Evolutionary conservation across 2,797 vertebrate genomes (phyloP).

Genomic region (Sardinella longiceps): DNA sequence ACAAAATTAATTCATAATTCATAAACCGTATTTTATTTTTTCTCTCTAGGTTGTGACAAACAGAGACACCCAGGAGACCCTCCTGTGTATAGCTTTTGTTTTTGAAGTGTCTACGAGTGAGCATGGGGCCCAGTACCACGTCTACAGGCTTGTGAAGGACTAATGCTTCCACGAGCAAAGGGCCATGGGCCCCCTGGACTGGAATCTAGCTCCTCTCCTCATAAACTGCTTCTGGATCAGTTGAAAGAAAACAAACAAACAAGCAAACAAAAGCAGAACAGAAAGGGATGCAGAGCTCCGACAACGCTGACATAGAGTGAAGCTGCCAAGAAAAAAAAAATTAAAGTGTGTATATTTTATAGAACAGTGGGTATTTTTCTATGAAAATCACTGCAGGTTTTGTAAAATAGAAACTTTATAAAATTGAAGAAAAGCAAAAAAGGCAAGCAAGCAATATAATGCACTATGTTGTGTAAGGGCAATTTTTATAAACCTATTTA

Average conservation of each 20-base stretch:
- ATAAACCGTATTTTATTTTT: background rate
- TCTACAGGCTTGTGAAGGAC: conserved; percentile 94
- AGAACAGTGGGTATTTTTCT: conserved; percentile 52
- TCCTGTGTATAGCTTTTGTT: conserved; percentile 94
- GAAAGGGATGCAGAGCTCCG: conserved; percentile 70
- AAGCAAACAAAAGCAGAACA: conserved; percentile 54
- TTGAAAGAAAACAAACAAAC: conserved; percentile 14
- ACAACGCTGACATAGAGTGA: conserved; percentile 70
- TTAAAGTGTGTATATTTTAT: conserved; percentile 50
- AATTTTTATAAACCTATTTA: conserved; percentile 47
- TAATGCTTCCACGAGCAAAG: conserved; percentile 64
- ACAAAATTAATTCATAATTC: background rate
- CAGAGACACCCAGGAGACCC: conserved; percentile 94
- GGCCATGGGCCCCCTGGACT: background rate
- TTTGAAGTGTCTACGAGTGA: conserved; percentile 95
- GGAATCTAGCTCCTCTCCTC: conserved; percentile 7
- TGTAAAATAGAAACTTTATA: conserved; percentile 52
- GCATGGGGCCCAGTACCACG: conserved; percentile 93
- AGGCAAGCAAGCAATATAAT: conserved; percentile 46
- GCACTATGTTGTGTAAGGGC: conserved; percentile 54
- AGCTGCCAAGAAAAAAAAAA: conserved; percentile 42
- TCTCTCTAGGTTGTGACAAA: conserved; percentile 88
- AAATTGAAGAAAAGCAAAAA: conserved; percentile 43
- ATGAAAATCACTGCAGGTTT: conserved; percentile 41
- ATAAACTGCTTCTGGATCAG: conserved; percentile 13